A percentile compares a stretch with the other conserved stretches of the same genome.
phyloP scores from a whole-genome alignment of 1,140 invertebrate species.

The Leptoteleia sp. region DNA sequence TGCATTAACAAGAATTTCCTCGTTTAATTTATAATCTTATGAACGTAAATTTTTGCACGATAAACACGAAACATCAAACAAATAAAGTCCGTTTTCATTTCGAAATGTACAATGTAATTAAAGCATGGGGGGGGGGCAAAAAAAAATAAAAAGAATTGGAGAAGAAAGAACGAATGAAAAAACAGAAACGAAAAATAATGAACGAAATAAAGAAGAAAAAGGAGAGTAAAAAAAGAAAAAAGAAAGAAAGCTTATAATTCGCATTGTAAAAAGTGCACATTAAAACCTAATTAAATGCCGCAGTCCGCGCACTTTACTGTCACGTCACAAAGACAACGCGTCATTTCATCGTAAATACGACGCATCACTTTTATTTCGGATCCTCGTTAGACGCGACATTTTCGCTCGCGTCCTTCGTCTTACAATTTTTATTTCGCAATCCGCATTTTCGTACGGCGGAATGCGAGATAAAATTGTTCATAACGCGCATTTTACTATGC shows the following conservation, averaged over 20 bases:
- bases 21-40: conserved; percentile 22
- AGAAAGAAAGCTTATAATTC: background rate
- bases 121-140: no score
- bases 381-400: conserved; percentile 19
- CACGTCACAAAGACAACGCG: conserved; percentile 22
- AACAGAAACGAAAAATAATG: no score
- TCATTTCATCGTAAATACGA: conserved; percentile 40
- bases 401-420: conserved; percentile 11
- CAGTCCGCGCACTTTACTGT: conserved; percentile 10
- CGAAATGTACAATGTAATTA: conserved; percentile 17
- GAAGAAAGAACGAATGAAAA: no score
- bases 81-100: conserved; percentile 29
- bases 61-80: conserved; percentile 8
- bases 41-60: conserved; percentile 4
- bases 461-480: conserved; percentile 34
- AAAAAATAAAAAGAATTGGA: no score
- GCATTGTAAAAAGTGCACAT: conserved; percentile 21
- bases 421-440: conserved; percentile 36
- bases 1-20: conserved; percentile 12
- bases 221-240: conserved; percentile 6
- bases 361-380: conserved; percentile 24
- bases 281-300: conserved; percentile 52
- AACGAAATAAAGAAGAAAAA: conserved; percentile 5
- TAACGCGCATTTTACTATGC: conserved; percentile 26
- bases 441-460: conserved; percentile 17